phyloP scores from a whole-genome alignment of 2,888 invertebrate genomes.

The Coenonympha glycerion region DNA sequence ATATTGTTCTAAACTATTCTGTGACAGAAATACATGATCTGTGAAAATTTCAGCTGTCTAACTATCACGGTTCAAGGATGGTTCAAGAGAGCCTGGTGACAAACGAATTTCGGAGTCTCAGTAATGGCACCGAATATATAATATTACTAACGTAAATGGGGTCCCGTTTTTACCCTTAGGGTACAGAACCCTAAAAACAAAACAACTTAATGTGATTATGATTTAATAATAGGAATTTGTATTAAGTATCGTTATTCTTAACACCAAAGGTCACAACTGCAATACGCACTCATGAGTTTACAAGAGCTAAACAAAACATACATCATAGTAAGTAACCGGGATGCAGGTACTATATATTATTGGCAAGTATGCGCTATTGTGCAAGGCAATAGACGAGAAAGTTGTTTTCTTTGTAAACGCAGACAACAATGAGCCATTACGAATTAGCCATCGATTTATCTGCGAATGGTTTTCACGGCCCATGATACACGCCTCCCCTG shows the following conservation, averaged over 20 bases:
- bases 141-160: too few relatives aligned
- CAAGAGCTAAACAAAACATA: not conserved
- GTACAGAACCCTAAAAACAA: too few relatives aligned
- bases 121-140: too few relatives aligned
- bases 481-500: constrained; percentile 41
- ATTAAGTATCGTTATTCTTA: not conserved
- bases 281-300: not conserved
- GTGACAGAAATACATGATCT: too few relatives aligned
- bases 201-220: too few relatives aligned
- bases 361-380: constrained; percentile 37
- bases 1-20: too few relatives aligned
- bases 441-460: constrained; percentile 73
- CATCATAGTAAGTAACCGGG: not conserved
- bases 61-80: too few relatives aligned
- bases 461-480: constrained; percentile 58
- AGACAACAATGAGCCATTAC: constrained; percentile 72
- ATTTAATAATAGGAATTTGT: too few relatives aligned
- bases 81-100: too few relatives aligned
- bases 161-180: too few relatives aligned
- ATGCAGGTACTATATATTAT: constrained; percentile 10
- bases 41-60: too few relatives aligned
- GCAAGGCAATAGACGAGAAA: constrained; percentile 59
- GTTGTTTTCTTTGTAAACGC: constrained; percentile 65
- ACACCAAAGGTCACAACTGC: not conserved
- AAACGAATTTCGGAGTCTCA: too few relatives aligned